These are phyloP conservation scores for Limnodromus scolopaceus DNA, from an alignment of 2,797 vertebrate species.

Conservation along the genomic window DNA sequence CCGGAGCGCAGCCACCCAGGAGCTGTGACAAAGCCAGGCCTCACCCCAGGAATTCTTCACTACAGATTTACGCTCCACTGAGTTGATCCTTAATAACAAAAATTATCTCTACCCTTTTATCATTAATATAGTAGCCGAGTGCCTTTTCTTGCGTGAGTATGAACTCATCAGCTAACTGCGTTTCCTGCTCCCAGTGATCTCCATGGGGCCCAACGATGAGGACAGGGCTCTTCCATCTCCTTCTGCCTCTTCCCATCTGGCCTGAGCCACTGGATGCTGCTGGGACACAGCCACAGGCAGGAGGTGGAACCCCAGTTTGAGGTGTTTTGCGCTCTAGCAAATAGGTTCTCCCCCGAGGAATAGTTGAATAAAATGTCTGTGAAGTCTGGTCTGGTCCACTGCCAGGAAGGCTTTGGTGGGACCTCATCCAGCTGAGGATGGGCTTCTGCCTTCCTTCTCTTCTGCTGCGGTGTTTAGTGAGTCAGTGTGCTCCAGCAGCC, in stretches of 20 bases:
- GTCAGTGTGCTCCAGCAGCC: neutral
- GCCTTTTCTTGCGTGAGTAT: neutral
- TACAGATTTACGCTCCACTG: neutral
- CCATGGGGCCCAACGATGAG: accelerated
- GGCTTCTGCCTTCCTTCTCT: neutral
- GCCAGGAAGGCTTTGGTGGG: neutral
- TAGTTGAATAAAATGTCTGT: neutral
- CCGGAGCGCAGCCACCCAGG: neutral
- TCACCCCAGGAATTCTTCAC: neutral
- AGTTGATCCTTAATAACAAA: neutral
- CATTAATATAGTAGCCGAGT: neutral
- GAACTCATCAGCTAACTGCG: neutral
- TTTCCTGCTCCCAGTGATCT: neutral
- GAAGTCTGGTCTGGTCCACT: neutral
- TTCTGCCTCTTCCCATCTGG: neutral
- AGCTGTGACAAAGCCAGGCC: neutral
- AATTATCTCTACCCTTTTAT: neutral
- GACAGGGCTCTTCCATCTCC: neutral
- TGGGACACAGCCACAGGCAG: neutral
- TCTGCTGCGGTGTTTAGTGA: neutral
- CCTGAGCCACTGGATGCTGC: accelerated
- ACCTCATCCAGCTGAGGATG: accelerated
- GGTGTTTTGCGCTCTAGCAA: neutral
- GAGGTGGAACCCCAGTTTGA: neutral
- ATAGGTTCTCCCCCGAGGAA: neutral